phyloP scores from a whole-genome alignment of 64 coral and sea anemone genomes.

The Stichodactyla helianthus region DNA sequence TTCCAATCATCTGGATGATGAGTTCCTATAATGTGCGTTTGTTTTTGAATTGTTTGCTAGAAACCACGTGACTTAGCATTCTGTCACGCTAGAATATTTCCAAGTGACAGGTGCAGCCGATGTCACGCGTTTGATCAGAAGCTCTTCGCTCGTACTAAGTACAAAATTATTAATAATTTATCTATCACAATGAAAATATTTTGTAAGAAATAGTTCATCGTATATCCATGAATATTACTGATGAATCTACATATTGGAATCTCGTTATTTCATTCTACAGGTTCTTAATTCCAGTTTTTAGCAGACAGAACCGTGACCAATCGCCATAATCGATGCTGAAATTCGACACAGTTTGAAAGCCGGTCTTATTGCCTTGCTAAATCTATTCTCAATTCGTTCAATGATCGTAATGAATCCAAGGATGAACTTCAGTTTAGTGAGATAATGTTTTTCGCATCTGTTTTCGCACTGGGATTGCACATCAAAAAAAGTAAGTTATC shows the following conservation, averaged over 20 bases:
- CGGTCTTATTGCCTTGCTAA: background rate
- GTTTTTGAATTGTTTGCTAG: too few relatives aligned
- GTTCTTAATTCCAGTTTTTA: background rate
- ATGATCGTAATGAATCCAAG: background rate
- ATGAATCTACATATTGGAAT: background rate
- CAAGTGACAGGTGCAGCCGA: background rate
- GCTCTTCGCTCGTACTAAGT: background rate
- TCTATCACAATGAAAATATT: background rate
- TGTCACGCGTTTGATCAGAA: background rate
- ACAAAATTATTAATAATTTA: conserved; percentile 6
- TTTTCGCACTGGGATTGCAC: conserved; percentile 11
- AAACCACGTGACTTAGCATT: background rate
- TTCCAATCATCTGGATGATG: too few relatives aligned
- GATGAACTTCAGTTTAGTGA: background rate
- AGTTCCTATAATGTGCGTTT: too few relatives aligned
- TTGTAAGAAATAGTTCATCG: background rate
- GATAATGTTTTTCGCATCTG: conserved; percentile 12
- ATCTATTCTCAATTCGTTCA: background rate
- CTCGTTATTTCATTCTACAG: background rate
- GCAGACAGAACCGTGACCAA: background rate
- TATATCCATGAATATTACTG: background rate
- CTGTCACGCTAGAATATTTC: background rate
- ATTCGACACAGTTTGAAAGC: background rate
- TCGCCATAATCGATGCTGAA: background rate
- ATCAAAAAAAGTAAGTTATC: conserved; percentile 7